Base-by-base conservation (phyloP, 2,113 vertebrate genomes). In the Phainopepla nitens region DNA sequence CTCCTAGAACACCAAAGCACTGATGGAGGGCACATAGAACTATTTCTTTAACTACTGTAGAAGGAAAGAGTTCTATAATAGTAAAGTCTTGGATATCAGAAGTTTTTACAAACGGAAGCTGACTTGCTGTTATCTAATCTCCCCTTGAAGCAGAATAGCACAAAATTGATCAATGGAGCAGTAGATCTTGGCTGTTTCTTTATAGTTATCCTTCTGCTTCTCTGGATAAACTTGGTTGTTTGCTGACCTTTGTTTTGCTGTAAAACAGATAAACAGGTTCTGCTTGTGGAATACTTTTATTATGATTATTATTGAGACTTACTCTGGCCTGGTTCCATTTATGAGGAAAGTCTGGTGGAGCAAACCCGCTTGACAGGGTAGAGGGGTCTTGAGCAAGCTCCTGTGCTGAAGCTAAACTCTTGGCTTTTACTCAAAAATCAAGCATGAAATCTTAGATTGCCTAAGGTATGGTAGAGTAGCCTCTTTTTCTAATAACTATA, bases 331-430 rank as follows among this genome's bases (percentile, higher is more conserved):
- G 61, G n/a, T 75, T 96, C 73, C 75, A 95, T 70, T 86, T 93
- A 64, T 93, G 77, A 93, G 49, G 68, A 95, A 91, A 95, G 23
- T 35, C 75, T 95, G 78, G 75, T 80, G 82, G 60, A 91, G 66
- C 56, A 87, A 97, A 93, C 81, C 81, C 89, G 87, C 90, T 62
- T 85, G 76, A 47, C 9, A 5, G 36, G 81, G 61, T 56, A 90
- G 90, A 88, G 28, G 58, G 28, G 35, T 91, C 78, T 97, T 96
- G 82, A 89, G 73, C 81, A 93, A 96, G 83, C 57, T 87, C 68
- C 78, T 95, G 18, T 69, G n/a, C 53, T 91, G 65, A 72, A 60
- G 65, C 21, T 61, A 33, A 94, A 71, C 76, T 91, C 58, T 89
- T 96, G 91, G 58, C 90, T 90, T 44, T 86, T 68, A 68, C 23